phyloP scores from a whole-genome alignment of 2,888 invertebrate genomes.

The Drosophila anceps region DNA sequence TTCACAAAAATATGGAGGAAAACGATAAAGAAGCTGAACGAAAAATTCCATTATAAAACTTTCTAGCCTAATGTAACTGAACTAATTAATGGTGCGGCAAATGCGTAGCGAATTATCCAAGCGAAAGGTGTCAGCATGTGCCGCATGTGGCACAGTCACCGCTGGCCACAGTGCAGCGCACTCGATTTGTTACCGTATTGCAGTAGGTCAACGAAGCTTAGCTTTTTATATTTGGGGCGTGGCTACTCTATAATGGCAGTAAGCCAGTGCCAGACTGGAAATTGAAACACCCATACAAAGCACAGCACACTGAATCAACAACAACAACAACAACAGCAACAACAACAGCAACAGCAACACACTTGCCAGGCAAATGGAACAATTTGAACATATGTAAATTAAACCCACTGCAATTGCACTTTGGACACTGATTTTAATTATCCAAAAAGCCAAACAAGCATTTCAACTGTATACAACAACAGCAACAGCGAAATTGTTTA shows the following conservation, averaged over 20 bases:
- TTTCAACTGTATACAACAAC: constrained; percentile 9
- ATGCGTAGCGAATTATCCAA: constrained; percentile 70
- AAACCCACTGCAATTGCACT: constrained; percentile 75
- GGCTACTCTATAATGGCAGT: constrained; percentile 48
- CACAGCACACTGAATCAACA: not conserved
- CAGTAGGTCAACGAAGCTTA: constrained; percentile 53
- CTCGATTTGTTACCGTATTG: constrained; percentile 29
- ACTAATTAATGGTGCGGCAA: constrained; percentile 73
- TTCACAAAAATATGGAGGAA: constrained; percentile 53
- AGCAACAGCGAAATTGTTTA: constrained; percentile 27
- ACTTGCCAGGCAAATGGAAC: constrained; percentile 63
- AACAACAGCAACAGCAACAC: constrained; percentile 21
- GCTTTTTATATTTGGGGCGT: constrained; percentile 41
- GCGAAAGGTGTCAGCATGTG: constrained; percentile 57
- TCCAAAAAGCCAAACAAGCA: constrained; percentile 46
- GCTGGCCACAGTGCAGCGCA: constrained; percentile 27
- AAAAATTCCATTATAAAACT: constrained; percentile 50
- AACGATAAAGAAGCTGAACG: not conserved
- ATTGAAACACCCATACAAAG: constrained; percentile 70
- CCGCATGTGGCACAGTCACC: constrained; percentile 23
- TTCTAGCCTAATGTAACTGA: constrained; percentile 60
- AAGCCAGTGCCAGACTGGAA: constrained; percentile 64
- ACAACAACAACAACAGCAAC: constrained; percentile 6
- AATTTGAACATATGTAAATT: constrained; percentile 71
- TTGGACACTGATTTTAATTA: constrained; percentile 77